These are phyloP conservation scores for Leguminivora glycinivorella DNA, from an alignment of 1,140 invertebrate genomes.

Conservation along the genomic window DNA sequence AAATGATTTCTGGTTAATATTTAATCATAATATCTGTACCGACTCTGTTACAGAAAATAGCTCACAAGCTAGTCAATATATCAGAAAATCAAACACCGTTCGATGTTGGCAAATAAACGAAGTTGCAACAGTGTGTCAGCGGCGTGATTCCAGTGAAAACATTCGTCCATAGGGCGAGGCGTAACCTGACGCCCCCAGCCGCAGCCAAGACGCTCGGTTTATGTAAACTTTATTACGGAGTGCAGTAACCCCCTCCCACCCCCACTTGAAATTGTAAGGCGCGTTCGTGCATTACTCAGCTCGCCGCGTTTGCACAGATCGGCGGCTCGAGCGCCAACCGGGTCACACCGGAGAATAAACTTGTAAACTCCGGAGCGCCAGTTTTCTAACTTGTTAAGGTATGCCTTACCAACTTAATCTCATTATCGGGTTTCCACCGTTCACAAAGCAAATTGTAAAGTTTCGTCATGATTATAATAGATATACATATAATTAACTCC, in stretches of 20 bases:
- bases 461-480: not conserved
- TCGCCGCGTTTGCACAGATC: constrained; percentile 68
- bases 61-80: constrained; percentile 36
- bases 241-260: constrained; percentile 45
- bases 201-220: constrained; percentile 61
- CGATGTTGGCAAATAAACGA: constrained; percentile 60
- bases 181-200: constrained; percentile 58
- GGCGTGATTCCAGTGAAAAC: constrained; percentile 72
- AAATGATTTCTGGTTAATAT: not conserved
- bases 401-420: constrained; percentile 29
- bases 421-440: not conserved
- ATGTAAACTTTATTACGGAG: constrained; percentile 74
- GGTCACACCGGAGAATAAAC: constrained; percentile 53
- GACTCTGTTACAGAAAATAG: constrained; percentile 33
- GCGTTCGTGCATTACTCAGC: constrained; percentile 66
- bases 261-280: constrained; percentile 60
- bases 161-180: constrained; percentile 53
- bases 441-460: constrained; percentile 1
- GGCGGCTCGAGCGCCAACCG: constrained; percentile 64
- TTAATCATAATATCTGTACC: not conserved
- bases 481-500: not conserved
- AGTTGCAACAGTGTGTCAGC: constrained; percentile 62
- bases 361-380: constrained; percentile 45
- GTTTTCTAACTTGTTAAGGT: constrained; percentile 39
- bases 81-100: constrained; percentile 53